Conservation (phyloP, 1,140 invertebrate species). For the Trichonephila inaurata region DNA sequence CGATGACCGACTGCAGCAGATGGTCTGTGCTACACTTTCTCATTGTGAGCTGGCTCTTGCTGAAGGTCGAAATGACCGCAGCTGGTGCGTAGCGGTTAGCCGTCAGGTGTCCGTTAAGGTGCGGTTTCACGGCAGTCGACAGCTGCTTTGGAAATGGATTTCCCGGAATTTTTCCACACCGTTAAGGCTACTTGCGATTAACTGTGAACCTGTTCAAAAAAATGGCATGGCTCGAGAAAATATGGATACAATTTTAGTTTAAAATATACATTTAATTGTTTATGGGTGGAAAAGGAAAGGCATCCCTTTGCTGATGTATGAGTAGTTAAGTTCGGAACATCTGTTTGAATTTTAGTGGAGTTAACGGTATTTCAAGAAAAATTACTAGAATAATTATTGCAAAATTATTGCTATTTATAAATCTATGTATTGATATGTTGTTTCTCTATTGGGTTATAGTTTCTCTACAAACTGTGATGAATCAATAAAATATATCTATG, state of each 20-base stretch:
- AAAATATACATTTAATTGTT: no score
- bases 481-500: no score
- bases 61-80: conserved; percentile 60
- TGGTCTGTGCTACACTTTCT: conserved; percentile 12
- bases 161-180: background rate
- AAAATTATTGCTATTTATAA: no score
- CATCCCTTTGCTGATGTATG: no score
- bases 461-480: no score
- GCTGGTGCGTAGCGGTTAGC: conserved; percentile 24
- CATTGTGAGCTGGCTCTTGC: background rate
- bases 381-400: no score
- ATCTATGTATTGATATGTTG: no score
- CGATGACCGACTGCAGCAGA: background rate
- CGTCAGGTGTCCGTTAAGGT: conserved; percentile 52
- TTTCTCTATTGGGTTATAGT: no score
- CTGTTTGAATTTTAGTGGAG: no score
- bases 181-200: background rate
- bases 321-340: no score
- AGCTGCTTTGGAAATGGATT: background rate
- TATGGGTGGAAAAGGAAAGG: no score
- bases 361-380: no score
- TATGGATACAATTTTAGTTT: background rate
- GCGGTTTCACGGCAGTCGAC: conserved; percentile 11
- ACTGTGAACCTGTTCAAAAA: background rate
- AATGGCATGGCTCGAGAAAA: background rate